These are phyloP conservation scores for Hirtodrosophila cameraria DNA, from an alignment of 2,888 invertebrate species.

Conservation along the genomic window DNA sequence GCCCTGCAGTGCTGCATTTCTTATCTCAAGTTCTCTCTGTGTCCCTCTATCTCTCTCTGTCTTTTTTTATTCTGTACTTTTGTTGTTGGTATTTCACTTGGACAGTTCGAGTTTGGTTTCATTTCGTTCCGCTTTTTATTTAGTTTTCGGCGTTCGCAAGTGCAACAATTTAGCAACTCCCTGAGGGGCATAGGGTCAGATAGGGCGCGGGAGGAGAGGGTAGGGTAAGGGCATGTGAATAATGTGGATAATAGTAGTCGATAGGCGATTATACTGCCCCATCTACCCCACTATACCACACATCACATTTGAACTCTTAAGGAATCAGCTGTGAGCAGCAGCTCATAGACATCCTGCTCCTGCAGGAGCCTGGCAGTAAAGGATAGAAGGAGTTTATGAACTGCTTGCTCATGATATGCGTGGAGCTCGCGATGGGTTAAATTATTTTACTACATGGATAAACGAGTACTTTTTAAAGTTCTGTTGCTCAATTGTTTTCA, in stretches of 20 bases:
- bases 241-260: slow-evolving; percentile 59
- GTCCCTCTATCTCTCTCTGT: background rate
- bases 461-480: slow-evolving; percentile 20
- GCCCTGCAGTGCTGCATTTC: slow-evolving; percentile 37
- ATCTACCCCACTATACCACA: slow-evolving; percentile 14
- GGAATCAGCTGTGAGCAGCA: slow-evolving; percentile 18
- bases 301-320: slow-evolving; percentile 9
- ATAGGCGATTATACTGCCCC: slow-evolving; percentile 55
- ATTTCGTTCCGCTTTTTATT: slow-evolving; percentile 67
- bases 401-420: slow-evolving; percentile 38
- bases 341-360: background rate
- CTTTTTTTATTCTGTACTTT: slow-evolving; percentile 35
- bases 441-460: slow-evolving; percentile 34
- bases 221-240: slow-evolving; percentile 41
- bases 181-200: background rate
- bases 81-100: slow-evolving; percentile 62
- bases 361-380: background rate
- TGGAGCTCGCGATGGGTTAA: slow-evolving; percentile 33
- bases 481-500: slow-evolving; percentile 39
- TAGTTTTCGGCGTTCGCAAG: slow-evolving; percentile 65
- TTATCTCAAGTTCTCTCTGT: background rate
- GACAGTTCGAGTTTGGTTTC: slow-evolving; percentile 60
- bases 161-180: slow-evolving; percentile 72
- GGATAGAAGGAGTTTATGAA: slow-evolving; percentile 19
- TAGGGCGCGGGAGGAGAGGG: background rate